Evolutionary conservation across 2,888 invertebrate species (phyloP).

Genomic region (Patella pellucida): DNA sequence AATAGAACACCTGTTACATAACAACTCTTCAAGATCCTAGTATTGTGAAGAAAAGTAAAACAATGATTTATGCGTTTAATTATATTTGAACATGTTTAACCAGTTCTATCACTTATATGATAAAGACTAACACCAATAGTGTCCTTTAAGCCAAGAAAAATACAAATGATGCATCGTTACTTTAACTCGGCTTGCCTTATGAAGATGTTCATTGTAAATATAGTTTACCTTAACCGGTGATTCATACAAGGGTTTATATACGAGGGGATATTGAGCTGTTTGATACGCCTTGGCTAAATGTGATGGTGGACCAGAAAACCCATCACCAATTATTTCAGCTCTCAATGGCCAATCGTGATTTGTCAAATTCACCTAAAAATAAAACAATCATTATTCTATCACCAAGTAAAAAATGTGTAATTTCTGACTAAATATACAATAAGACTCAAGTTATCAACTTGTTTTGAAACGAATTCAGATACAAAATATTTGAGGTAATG

Average conservation of each 20-base stretch:
- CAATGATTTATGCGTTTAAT: no score
- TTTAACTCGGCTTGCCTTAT: no score
- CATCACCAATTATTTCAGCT: conserved; percentile 60
- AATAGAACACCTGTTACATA: not conserved
- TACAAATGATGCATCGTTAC: not conserved
- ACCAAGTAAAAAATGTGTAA: not conserved
- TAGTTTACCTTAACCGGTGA: conserved; percentile 52
- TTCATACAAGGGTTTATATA: conserved; percentile 67
- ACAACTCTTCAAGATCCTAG: no score
- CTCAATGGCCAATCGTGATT: conserved; percentile 67
- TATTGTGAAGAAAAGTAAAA: no score
- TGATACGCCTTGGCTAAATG: conserved; percentile 65
- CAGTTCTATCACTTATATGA: no score
- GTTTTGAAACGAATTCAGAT: not conserved
- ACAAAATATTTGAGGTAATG: not conserved
- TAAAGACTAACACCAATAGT: no score
- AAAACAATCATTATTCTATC: conserved; percentile 3
- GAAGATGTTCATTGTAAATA: no score
- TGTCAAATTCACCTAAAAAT: conserved; percentile 66
- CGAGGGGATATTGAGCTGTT: conserved; percentile 65
- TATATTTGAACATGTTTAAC: no score
- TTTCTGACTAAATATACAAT: not conserved
- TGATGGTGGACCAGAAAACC: conserved; percentile 64
- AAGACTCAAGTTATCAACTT: not conserved
- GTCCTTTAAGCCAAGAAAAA: not conserved